These are phyloP conservation scores for Thymallus thymallus DNA, from an alignment of 2,113 vertebrate genomes.

Conservation along the genomic window DNA sequence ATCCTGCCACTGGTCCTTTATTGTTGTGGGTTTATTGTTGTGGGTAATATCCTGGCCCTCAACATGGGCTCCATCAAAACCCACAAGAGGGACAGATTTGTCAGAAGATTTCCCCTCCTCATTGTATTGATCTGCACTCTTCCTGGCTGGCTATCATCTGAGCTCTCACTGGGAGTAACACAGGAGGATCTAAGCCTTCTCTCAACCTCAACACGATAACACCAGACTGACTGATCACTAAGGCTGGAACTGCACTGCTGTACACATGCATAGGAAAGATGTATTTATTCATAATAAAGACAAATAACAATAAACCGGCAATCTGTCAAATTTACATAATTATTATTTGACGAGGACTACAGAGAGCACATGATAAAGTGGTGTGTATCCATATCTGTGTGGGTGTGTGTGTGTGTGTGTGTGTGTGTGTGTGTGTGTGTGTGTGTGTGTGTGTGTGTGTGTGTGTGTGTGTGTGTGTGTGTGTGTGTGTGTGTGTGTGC, in stretches of 20 bases:
- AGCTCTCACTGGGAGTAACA: not conserved
- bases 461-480: slow-evolving; percentile 3
- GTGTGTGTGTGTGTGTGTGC: slow-evolving; percentile 12
- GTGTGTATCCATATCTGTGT: slow-evolving; percentile 7
- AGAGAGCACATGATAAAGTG: not conserved
- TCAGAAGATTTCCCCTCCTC: not conserved
- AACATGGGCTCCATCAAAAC: not conserved
- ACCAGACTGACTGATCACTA: not conserved
- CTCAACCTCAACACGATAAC: not conserved
- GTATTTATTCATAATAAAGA: too few relatives aligned
- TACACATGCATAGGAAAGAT: not conserved
- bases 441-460: slow-evolving; percentile 1
- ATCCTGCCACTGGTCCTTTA: not conserved
- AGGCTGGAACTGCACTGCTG: not conserved
- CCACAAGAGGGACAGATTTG: not conserved
- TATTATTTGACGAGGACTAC: not conserved
- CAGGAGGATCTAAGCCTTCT: not conserved
- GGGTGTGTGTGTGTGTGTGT: slow-evolving; percentile 15
- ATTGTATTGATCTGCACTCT: not conserved
- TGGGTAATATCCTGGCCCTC: not conserved
- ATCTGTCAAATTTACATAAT: slow-evolving; percentile 22
- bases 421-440: slow-evolving; percentile 23
- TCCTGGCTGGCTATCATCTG: not conserved
- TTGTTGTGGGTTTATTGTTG: not conserved
- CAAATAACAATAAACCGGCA: not conserved